phyloP scores from a whole-genome alignment of 2,888 invertebrate species.

The Acleris cristana region DNA sequence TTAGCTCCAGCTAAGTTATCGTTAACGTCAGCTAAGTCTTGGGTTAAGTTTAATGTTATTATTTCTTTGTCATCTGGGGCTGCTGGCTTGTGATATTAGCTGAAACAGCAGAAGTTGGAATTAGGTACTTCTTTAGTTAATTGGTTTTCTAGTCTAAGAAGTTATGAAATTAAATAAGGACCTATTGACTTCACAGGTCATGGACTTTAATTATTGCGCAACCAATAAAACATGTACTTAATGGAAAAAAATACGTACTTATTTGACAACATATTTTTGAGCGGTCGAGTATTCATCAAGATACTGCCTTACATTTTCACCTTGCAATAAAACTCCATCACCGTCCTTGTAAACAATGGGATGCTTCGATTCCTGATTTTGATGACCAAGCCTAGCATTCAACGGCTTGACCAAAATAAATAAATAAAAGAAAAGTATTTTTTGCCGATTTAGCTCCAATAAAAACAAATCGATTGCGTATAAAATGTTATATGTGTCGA shows the following conservation, averaged over 20 bases:
- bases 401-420: no score
- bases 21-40: constrained; percentile 69
- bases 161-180: not conserved
- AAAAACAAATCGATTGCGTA: not conserved
- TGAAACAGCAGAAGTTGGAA: constrained; percentile 26
- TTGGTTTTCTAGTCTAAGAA: not conserved
- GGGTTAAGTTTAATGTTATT: constrained; percentile 70
- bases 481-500: constrained; percentile 10
- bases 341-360: no score
- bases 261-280: no score
- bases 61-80: constrained; percentile 62
- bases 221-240: no score
- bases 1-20: constrained; percentile 68
- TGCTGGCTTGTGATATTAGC: constrained; percentile 45
- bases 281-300: no score
- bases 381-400: no score
- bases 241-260: no score
- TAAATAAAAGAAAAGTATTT: no score
- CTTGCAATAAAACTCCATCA: no score
- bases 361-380: no score
- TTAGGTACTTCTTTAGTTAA: constrained; percentile 12
- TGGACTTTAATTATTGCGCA: no score
- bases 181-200: not conserved
- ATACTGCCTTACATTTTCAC: no score
- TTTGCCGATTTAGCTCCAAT: not conserved